Conservation (phyloP, 1,140 invertebrate species). For the Proales similis region DNA sequence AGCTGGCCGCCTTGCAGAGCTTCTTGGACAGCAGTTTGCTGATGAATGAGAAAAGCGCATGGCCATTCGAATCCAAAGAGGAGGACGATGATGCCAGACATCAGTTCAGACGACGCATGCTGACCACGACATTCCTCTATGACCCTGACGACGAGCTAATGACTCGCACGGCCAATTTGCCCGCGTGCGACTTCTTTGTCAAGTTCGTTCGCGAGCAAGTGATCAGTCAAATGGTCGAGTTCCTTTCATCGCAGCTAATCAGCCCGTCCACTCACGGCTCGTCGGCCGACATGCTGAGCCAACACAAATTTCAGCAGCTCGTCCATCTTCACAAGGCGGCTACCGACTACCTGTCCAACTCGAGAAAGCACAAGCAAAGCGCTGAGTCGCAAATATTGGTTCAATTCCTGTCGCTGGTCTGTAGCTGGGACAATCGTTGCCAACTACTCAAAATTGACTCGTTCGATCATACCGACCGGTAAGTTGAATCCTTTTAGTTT, state of each 20-base stretch:
- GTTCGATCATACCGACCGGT: too few relatives aligned
- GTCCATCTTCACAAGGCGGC: not conserved
- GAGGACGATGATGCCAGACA: not conserved
- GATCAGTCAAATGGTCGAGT: constrained; percentile 15
- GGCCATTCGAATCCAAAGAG: not conserved
- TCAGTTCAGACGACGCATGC: constrained; percentile 21
- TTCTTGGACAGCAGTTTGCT: constrained; percentile 1
- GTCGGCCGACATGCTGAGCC: not conserved
- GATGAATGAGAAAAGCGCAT: not conserved
- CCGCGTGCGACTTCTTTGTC: constrained; percentile 21
- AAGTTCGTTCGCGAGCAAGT: constrained; percentile 6
- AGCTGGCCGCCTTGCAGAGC: not conserved
- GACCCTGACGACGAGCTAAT: not conserved
- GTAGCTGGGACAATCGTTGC: too few relatives aligned
- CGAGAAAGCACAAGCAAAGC: too few relatives aligned
- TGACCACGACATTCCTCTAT: constrained; percentile 16
- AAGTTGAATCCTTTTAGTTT: too few relatives aligned
- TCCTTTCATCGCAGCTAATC: too few relatives aligned
- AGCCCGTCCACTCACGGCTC: constrained; percentile 4
- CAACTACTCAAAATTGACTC: too few relatives aligned
- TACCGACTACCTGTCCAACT: too few relatives aligned
- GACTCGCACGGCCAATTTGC: not conserved
- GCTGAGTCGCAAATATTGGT: too few relatives aligned
- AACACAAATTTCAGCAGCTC: not conserved
- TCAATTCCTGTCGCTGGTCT: too few relatives aligned